Evolutionary conservation across 2,888 invertebrate genomes (phyloP).

Genomic region (Amblyjoppa proteus): DNA sequence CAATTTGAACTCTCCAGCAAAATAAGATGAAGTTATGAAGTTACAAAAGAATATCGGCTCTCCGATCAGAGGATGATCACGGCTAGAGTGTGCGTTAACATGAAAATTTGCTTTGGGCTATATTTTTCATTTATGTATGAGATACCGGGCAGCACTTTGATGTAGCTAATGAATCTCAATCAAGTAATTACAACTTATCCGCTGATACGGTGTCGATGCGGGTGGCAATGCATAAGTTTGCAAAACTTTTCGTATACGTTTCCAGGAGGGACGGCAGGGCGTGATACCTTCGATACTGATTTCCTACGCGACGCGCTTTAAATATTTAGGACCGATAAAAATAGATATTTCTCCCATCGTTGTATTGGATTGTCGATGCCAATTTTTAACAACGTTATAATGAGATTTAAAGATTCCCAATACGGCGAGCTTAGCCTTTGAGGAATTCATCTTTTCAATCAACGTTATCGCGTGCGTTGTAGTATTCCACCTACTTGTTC

Average conservation of each 20-base stretch:
- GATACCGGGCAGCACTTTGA: constrained; percentile 46
- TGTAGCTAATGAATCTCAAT: constrained; percentile 77
- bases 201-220: constrained; percentile 53
- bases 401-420: neutral
- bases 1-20: too few species aligned
- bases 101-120: neutral
- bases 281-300: constrained; percentile 17
- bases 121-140: constrained; percentile 77
- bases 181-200: constrained; percentile 78
- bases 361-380: neutral
- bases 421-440: neutral
- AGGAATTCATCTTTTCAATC: neutral
- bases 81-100: constrained; percentile 3
- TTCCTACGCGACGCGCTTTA: neutral
- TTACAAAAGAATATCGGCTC: too few species aligned
- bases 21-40: too few species aligned
- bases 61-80: neutral
- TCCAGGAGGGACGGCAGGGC: neutral
- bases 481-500: neutral
- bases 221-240: constrained; percentile 67
- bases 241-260: constrained; percentile 64
- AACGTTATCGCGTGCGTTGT: neutral
- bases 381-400: neutral
- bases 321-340: constrained; percentile 46
- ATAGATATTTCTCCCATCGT: neutral